A percentile compares a stretch with the other conserved stretches of the same genome.
phyloP scores from a whole-genome alignment of 2,888 invertebrate genomes.

The Blastobasis adustella region DNA sequence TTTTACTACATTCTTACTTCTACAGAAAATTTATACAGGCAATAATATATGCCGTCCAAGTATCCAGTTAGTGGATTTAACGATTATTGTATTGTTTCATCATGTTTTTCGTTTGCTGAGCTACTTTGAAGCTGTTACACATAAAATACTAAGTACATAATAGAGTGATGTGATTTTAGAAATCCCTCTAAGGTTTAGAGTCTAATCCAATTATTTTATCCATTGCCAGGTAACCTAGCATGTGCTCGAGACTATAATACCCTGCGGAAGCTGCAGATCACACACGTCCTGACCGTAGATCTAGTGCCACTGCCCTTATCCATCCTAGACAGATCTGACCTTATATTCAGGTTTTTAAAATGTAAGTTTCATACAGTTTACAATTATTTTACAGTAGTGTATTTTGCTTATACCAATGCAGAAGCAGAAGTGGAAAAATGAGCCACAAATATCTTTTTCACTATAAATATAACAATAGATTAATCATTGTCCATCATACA shows the following conservation, averaged over 20 bases:
- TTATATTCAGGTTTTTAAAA: constrained; percentile 84
- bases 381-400: background rate
- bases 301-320: constrained; percentile 87
- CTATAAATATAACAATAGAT: no score
- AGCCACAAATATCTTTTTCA: no score
- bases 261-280: constrained; percentile 78
- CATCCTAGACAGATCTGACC: constrained; percentile 77
- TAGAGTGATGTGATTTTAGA: no score
- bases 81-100: no score
- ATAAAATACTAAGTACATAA: no score
- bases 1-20: background rate
- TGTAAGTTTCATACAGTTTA: constrained; percentile 49
- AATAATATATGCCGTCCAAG: background rate
- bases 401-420: no score
- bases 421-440: no score
- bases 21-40: background rate
- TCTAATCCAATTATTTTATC: background rate
- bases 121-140: no score
- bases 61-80: background rate
- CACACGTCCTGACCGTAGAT: constrained; percentile 88
- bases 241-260: constrained; percentile 84
- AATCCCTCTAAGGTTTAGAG: background rate
- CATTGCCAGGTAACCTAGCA: constrained; percentile 80
- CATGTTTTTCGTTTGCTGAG: no score
- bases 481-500: no score